Evolutionary conservation across 2,888 invertebrate genomes (phyloP), one percentile per base, ranked within the genome.

Genomic region (Strigamia transsilvanica): DNA sequence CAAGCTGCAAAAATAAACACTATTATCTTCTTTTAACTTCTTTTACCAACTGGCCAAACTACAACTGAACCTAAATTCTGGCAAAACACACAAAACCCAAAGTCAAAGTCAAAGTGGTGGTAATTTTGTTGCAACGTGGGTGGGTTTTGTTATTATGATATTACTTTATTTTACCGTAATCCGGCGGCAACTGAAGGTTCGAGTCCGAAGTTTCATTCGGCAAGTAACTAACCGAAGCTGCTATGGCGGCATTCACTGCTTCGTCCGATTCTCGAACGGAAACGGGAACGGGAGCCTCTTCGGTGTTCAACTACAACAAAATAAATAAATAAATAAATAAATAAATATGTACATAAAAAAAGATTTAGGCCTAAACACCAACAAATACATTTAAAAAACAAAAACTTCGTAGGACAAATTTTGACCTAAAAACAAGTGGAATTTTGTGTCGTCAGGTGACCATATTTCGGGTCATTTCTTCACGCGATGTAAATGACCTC

Each of bases 241-340:
- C 80, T 42, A 21, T 13, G 7, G 42, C 42, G 13, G 23, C 23
- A 80, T 38, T 42, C 21, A 4, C 41, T n/a, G 80, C 41, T 42
- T 18, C n/a, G 9, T 12, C 32, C 13, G 5, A 2, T 38, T 4
- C 46, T 80, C 42, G 15, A 2, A 2, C 46, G 2, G 80, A 42
- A 4, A 18, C 61, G 2, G 9, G 2, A 5, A 61, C 18, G 80
- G 46, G 80, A 18, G n/a, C 42, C 41, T 80, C 80, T 42, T 41
- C 80, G 9, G 80, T 80, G 21, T 23, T 80, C 80, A 80, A 42
- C 80, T 80, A 18, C 9, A 41, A 80, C n/a, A 15, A 32, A 34
- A 4, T 9, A 12, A n/a, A 38, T 6, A 51, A n/a, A 13, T 3
- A 7, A 7, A 34, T 5, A 34, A 34, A 34, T 34, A 34, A 34